Conservation (phyloP, 1,140 invertebrate species). For the Daktulosphaira vitifoliae region DNA sequence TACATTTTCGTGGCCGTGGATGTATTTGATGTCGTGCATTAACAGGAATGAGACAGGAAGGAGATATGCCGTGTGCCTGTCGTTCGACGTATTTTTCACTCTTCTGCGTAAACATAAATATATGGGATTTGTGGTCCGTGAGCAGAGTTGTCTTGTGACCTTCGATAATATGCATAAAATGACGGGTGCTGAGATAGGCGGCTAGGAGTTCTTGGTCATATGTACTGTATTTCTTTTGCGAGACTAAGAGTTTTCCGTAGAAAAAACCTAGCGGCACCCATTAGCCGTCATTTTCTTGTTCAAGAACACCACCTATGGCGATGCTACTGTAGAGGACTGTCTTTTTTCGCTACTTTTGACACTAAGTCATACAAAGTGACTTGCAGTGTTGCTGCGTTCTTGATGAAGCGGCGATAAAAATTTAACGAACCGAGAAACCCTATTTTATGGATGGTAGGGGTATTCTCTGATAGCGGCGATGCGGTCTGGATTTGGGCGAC, state of each 20-base stretch:
- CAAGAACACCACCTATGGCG: constrained; percentile 41
- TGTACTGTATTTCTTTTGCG: constrained; percentile 40
- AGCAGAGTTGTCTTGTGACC: constrained; percentile 38
- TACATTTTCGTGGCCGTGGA: background rate
- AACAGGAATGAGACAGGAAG: constrained; percentile 39
- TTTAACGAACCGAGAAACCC: background rate
- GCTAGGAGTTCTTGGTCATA: constrained; percentile 44
- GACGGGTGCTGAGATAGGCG: constrained; percentile 38
- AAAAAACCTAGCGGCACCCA: constrained; percentile 44
- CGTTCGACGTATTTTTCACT: constrained; percentile 39
- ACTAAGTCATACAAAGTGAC: constrained; percentile 14
- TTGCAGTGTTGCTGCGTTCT: constrained; percentile 26
- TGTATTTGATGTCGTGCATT: background rate
- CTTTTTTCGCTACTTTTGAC: background rate
- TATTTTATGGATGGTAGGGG: constrained; percentile 34
- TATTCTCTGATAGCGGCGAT: constrained; percentile 41
- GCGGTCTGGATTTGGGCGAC: constrained; percentile 41
- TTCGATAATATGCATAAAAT: constrained; percentile 41
- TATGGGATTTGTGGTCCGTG: constrained; percentile 42
- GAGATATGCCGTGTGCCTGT: constrained; percentile 40
- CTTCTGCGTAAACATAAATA: constrained; percentile 39
- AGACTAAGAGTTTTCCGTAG: constrained; percentile 40
- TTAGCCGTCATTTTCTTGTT: constrained; percentile 39
- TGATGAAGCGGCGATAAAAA: constrained; percentile 36
- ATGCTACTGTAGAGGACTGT: constrained; percentile 11